Base-by-base conservation (phyloP, 1,140 invertebrate species). In the Vanessa atalanta region DNA sequence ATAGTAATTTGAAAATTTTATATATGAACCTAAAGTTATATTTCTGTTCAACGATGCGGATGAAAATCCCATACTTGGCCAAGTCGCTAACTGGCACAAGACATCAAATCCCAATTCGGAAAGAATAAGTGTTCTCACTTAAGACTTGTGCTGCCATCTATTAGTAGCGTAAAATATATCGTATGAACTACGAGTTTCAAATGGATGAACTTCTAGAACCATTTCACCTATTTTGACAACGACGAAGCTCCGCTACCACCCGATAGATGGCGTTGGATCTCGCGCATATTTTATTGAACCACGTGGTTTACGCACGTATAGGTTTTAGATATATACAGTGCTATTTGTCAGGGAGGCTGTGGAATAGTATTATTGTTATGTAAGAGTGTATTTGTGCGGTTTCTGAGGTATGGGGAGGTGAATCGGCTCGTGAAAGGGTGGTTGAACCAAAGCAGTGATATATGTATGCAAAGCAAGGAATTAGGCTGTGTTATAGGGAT, bases 311-410 rank as follows among this genome's bases (percentile, higher is more conserved):
- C 20, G 61, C 55, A 76, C 72, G 65, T 76, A 51, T 68, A 75
- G 73, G 70, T 75, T 74, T 50, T 80, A 72, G 20, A 48, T 73
- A 55, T 72, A 66, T 85, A 80, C 75, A 72, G 60, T 73, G 72
- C 80, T 88, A 86, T 88, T 85, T 85, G 85, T 88, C 83, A 88
- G 77, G 83, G 83, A 89, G 84, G 83, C 83, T 91, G 86, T 89
- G 88, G 85, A 82, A 85, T 84, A 84, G 84, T 87, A 88, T 87
- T 86, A 90, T 91, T 90, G 90, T 90, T 90, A 91, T 91, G 89
- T 92, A 92, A 91, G 85, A 80, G 82, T 81, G 83, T 85, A 81
- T 89, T 88, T 86, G 83, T 92, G 90, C 82, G 88, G 89, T 91
- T 90, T 90, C 81, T 73, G 80, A 87, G 87, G 82, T 79, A 79